phyloP scores from a whole-genome alignment of 30 jellyfish, hydroid and myxozoan genomes.

The Clytia hemisphaerica region DNA sequence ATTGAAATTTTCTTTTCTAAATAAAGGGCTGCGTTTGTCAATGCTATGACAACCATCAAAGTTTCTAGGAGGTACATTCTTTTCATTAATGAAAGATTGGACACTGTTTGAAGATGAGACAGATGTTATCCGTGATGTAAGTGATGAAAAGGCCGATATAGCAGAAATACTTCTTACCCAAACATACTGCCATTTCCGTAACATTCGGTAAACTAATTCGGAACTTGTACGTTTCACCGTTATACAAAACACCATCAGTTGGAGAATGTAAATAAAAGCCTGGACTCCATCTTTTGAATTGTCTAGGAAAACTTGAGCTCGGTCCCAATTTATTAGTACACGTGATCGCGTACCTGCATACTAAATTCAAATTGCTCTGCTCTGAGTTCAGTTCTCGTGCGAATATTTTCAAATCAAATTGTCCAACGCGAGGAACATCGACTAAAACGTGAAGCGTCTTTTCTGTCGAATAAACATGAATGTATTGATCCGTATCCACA shows the following conservation, averaged over 20 bases:
- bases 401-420: slow-evolving; percentile 36
- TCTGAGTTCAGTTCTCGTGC: slow-evolving; percentile 31
- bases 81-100: too few species aligned
- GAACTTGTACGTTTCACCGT: slow-evolving; percentile 16
- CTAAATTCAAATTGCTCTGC: not conserved
- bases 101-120: too few species aligned
- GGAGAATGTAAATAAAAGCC: slow-evolving; percentile 58
- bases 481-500: slow-evolving; percentile 17
- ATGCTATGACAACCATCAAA: too few species aligned
- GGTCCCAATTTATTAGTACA: not conserved
- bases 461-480: slow-evolving; percentile 27
- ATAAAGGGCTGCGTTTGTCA: too few species aligned
- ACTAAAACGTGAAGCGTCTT: slow-evolving; percentile 27
- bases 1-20: too few species aligned
- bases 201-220: slow-evolving; percentile 31
- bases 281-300: slow-evolving; percentile 42
- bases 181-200: slow-evolving; percentile 48
- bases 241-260: slow-evolving; percentile 28
- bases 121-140: not conserved
- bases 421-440: slow-evolving; percentile 42
- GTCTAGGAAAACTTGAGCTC: slow-evolving; percentile 41
- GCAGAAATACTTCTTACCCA: slow-evolving; percentile 3
- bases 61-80: too few species aligned
- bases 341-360: slow-evolving; percentile 18
- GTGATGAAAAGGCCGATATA: not conserved